A percentile compares a stretch with the other conserved stretches of the same genome.
Evolutionary conservation across 2,888 invertebrate species (phyloP).

Genomic region (Iphiclides podalirius): DNA sequence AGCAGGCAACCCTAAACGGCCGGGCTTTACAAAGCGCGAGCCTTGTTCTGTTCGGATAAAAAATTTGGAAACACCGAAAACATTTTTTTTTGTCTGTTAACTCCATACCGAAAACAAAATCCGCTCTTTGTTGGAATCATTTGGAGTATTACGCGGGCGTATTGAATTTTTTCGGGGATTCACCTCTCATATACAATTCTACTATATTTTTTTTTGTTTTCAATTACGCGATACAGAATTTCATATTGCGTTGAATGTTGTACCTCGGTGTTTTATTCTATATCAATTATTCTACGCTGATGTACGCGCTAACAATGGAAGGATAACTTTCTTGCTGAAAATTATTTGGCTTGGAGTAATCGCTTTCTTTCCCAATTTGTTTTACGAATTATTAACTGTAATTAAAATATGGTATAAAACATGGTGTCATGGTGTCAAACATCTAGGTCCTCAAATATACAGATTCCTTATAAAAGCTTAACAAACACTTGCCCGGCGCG

Average conservation of each 20-base stretch:
- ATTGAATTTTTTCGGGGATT: constrained; percentile 25
- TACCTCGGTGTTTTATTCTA: background rate
- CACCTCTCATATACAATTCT: constrained; percentile 27
- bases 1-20: constrained; percentile 40
- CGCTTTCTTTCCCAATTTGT: too few relatives aligned
- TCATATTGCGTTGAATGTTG: constrained; percentile 18
- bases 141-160: constrained; percentile 15
- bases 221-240: constrained; percentile 22
- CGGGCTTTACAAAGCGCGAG: constrained; percentile 39
- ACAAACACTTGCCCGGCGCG: too few relatives aligned
- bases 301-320: background rate
- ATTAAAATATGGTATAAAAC: background rate
- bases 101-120: constrained; percentile 31
- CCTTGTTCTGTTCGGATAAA: constrained; percentile 42
- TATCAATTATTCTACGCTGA: background rate
- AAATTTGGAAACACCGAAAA: constrained; percentile 30
- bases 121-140: constrained; percentile 31
- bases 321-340: background rate
- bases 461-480: too few relatives aligned
- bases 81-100: constrained; percentile 25
- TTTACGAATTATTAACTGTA: background rate
- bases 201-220: constrained; percentile 13
- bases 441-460: too few relatives aligned
- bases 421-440: too few relatives aligned
- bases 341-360: too few relatives aligned